Conservation (phyloP, 2,113 vertebrate species). For the Paradoxurus hermaphroditus region DNA sequence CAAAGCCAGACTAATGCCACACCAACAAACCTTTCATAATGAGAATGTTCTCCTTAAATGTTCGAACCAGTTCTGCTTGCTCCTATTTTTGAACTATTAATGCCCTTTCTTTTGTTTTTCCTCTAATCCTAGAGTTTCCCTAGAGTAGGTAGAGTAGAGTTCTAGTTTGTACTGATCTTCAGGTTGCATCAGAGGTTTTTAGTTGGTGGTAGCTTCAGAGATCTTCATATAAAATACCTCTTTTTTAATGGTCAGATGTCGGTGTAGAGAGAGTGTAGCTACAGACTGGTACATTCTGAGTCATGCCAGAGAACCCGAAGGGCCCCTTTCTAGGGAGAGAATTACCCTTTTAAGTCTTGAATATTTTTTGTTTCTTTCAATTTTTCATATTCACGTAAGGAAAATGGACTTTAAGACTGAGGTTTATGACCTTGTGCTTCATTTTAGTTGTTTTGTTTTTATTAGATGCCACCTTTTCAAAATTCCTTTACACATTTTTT, state of each 20-base stretch:
- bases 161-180: conserved; percentile 1
- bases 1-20: not conserved
- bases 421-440: conserved; percentile 51
- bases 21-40: not conserved
- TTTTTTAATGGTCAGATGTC: not conserved
- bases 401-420: conserved; percentile 45
- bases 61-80: not conserved
- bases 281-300: not conserved
- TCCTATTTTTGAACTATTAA: not conserved
- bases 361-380: not conserved
- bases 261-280: not conserved
- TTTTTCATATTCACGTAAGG: conserved; percentile 38
- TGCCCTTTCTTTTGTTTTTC: not conserved
- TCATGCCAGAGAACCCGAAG: not conserved
- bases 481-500: conserved; percentile 47
- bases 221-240: conserved; percentile 7
- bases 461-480: conserved; percentile 66
- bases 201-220: not conserved
- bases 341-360: not conserved
- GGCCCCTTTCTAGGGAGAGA: not conserved
- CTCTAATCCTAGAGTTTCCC: conserved; percentile 18
- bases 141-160: conserved; percentile 4
- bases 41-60: not conserved
- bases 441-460: conserved; percentile 30
- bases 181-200: not conserved